These are phyloP conservation scores for Leucopsar rothschildi DNA, from an alignment of 2,113 vertebrate genomes.

Conservation along the genomic window DNA sequence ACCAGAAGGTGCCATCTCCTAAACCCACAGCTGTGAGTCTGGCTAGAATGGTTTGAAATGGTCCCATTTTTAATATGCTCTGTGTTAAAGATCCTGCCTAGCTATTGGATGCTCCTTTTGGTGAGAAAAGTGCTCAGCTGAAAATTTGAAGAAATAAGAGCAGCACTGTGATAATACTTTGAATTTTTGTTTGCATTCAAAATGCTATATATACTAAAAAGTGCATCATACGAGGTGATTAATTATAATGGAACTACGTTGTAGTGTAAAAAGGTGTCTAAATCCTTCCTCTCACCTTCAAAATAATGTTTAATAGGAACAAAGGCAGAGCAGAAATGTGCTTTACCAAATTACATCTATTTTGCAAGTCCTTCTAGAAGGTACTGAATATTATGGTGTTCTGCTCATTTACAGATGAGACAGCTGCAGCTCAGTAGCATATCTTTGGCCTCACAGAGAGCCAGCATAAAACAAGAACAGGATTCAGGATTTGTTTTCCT, in stretches of 20 bases:
- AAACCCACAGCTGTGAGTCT: conserved; percentile 60
- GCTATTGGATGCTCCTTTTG: not conserved
- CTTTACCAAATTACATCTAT: not conserved
- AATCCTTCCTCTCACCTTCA: not conserved
- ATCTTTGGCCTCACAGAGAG: not conserved
- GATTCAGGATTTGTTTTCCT: not conserved
- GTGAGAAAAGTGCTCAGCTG: not conserved
- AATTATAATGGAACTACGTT: not conserved
- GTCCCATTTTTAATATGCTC: not conserved
- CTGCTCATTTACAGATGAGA: not conserved
- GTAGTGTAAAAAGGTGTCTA: not conserved
- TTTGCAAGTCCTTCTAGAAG: not conserved
- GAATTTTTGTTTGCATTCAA: not conserved
- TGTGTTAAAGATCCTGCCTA: not conserved
- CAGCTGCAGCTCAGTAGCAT: not conserved
- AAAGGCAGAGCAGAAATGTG: not conserved
- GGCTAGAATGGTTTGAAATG: conserved; percentile 72
- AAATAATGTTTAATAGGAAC: not conserved
- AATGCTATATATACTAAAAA: not conserved
- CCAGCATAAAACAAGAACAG: not conserved
- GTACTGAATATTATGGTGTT: not conserved
- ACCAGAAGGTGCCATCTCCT: conserved; percentile 41
- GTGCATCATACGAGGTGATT: not conserved
- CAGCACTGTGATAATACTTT: not conserved
- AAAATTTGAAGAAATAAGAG: not conserved